phyloP scores from a whole-genome alignment of 2,797 vertebrate genomes.

The Enteromius radiatus region DNA sequence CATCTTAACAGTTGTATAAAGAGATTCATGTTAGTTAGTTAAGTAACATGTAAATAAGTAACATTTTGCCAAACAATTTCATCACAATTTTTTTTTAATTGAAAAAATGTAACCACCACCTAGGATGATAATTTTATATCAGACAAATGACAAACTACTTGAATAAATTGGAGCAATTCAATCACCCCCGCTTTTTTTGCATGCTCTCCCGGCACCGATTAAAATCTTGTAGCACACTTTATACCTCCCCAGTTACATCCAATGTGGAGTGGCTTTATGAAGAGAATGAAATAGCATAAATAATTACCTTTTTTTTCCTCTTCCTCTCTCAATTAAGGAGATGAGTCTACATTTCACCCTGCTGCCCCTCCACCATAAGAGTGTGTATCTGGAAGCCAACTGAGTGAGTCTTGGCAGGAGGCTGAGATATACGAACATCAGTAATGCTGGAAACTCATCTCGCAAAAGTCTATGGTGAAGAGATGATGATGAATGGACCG shows the following conservation, averaged over 20 bases:
- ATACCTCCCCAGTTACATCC: conserved; percentile 17
- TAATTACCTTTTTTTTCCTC: conserved; percentile 52
- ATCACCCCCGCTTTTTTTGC: neutral
- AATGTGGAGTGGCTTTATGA: conserved; percentile 42
- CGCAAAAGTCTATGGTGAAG: neutral
- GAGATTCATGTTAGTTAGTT: too few relatives aligned
- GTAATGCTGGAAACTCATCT: conserved; percentile 43
- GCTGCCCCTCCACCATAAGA: conserved; percentile 1
- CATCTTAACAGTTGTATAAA: neutral
- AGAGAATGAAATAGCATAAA: conserved; percentile 51
- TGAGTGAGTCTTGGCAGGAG: conserved; percentile 15
- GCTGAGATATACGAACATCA: conserved; percentile 33
- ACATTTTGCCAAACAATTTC: neutral
- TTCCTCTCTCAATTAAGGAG: conserved; percentile 60
- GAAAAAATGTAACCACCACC: neutral
- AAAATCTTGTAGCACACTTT: conserved; percentile 15
- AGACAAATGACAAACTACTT: neutral
- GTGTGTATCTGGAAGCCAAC: conserved; percentile 17
- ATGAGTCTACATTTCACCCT: conserved; percentile 52
- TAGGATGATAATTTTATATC: neutral
- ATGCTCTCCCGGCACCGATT: conserved; percentile 10
- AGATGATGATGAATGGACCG: conserved; percentile 37
- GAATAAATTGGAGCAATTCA: neutral
- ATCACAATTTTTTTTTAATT: too few relatives aligned
- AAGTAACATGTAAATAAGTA: neutral